Base-by-base conservation (phyloP, 2,888 invertebrate genomes). In the Isoperla grammatica region DNA sequence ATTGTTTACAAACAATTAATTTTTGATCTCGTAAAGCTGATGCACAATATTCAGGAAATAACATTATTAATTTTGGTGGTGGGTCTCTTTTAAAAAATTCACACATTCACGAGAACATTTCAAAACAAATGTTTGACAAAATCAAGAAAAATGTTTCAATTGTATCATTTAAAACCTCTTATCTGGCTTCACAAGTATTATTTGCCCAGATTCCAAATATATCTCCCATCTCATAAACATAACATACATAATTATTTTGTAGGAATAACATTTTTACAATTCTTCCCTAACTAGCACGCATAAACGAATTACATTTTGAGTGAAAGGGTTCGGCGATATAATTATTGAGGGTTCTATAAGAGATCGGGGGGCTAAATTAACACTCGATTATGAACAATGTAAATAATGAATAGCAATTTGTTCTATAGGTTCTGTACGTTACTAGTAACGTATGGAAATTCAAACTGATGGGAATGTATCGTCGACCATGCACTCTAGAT, bases 231-330 rank as follows among this genome's bases (percentile, higher is more conserved):
- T 50, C 35, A 50, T 35, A 29, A 15, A 50, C 49, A 15, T 50
- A 50, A 50, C 49, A 50, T 50, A 50, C 49, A 46, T 46, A 50
- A 50, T 50, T 50, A 29, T 50, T 50, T 23, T 50, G 46, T 22
- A 19, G 22, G 29, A 50, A 35, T 50, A 23, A 23, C 15, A 35
- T 50, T 50, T 35, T 20, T 48, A 50, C 49, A 35, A 50, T 35
- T 50, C 12, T 35, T 29, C 15, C 15, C 49, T 50, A 50, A 29
- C 23, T 50, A 50, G 23, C 49, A 29, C 49, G 23, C 49, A 29
- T 29, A 29, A 50, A 50, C 49, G 49, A n/a, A 23, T 35, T 50
- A n/a, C 29, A 20, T 50, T 29, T 15, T 50, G 49, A 23, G 35
- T 35, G 35, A 50, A 29, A 15, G 29, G 49, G 49, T 35, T 50